Base-by-base conservation (phyloP, 2,797 vertebrate species). In the Ceyx erithaca region DNA sequence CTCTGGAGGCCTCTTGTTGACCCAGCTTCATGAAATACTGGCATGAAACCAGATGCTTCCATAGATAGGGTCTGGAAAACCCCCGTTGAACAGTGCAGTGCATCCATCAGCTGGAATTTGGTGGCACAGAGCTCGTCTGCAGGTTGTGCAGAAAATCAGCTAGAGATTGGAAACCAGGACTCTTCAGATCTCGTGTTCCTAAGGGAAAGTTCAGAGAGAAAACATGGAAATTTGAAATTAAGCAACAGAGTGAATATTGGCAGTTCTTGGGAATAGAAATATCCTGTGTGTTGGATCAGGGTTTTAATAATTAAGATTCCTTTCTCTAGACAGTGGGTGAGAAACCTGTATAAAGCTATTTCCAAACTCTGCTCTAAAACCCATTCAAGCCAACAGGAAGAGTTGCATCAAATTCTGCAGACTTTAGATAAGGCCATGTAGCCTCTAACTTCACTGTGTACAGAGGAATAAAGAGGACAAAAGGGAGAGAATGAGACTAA, bases 161-260 rank as follows among this genome's bases (percentile, higher is more conserved):
- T 88, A 40, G 57, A 94, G 52, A 22, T 19, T 82, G 84, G 80
- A 96, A 92, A 79, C 72, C 10, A 16, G 68, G 26, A 58, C 33
- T 70, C 63, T 72, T 33, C 64, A 75, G 73, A 77, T 67, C 70
- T 88, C 87, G 51, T 54, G 19, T 35, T 96, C 26, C 28, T 93
- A 46, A 95, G 64, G 31, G 31, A 55, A 95, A 92, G 14, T 54
- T 80, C 72, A 86, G 48, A 75, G 58, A 91, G 68, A 89, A 95
- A 89, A 87, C 61, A 71, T 19, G 35, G 67, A 64, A 31, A 72
- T 45, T 81, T 57, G 84, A 80, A 85, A 72, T 81, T 87, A 33
- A 64, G 9, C 48, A 58, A 61, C 40, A 72, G 66, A 81, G 30
- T 73, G 70, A 93, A 81, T 57, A 90, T 35, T 89, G 80, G n/a